Evolutionary conservation across 2,113 vertebrate genomes (phyloP), one percentile per base, ranked within the genome.

Genomic region (Heterocephalus glaber): DNA sequence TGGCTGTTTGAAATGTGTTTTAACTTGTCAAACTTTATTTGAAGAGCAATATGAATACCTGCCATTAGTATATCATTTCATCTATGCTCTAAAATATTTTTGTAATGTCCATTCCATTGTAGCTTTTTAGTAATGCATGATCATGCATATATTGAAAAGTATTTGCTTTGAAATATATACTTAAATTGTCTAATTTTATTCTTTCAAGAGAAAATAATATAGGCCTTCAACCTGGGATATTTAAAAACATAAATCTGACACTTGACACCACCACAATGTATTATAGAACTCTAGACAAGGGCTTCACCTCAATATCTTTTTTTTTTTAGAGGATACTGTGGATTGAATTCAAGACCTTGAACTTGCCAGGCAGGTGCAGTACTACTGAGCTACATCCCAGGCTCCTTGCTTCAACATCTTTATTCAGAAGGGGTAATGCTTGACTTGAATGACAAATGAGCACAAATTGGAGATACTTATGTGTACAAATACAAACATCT

Each of bases 11-110:
- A 88, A 88, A 90, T 77, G 7, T 92, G 44, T 94, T 94, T 94
- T 85, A 90, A 68, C 26, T 86, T 94, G 86, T 92, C 89, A 95
- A 92, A 49, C 28, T 90, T 83, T 85, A 33, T 94, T 96, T 89
- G 86, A 87, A 66, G 24, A 86, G 76, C 61, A 7, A 92, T 35
- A 60, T 63, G 91, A 84, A 85, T 65, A 38, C 17, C 77, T 92
- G 68, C 58, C 52, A 60, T 86, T 94, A 92, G 16, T 61, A 20
- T 81, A 58, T 54, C 63, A 90, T 65, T 92, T 85, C 11, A 35
- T 84, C 33, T 89, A 19, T 68, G 28, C 35, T 44, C 26, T 72
- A 30, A 38, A 68, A 86, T 93, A 38, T 35, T 80, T 89, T 82
- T 72, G 3, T 56, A 24, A 26, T 76, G 47, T 81, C 24, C 91